Percentiles rank a stretch among this genome's conserved stretches.
phyloP scores from a whole-genome alignment of 2,113 vertebrate species.

The Oreochromis spilurus region DNA sequence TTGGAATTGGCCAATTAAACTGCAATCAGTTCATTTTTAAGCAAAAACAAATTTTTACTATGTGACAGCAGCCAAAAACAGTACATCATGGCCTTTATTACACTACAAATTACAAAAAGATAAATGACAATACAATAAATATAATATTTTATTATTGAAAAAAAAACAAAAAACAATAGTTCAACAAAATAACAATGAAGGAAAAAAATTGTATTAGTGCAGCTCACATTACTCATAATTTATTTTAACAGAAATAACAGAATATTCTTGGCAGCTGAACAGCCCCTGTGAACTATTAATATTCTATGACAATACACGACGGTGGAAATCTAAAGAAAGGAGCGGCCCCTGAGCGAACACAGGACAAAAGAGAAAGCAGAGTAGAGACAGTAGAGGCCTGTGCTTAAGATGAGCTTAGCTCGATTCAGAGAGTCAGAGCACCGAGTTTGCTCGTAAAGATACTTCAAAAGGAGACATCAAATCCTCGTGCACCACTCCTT shows the following conservation, averaged over 20 bases:
- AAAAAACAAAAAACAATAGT: background rate
- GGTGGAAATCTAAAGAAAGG: conserved; percentile 20
- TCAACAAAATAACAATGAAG: background rate
- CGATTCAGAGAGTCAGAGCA: conserved; percentile 51
- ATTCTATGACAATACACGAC: conserved; percentile 38
- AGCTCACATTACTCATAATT: background rate
- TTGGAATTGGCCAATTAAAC: background rate
- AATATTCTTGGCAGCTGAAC: background rate
- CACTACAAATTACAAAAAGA: background rate
- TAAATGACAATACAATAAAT: background rate
- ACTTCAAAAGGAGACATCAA: conserved; percentile 72
- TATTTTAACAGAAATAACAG: background rate
- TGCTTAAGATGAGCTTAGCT: conserved; percentile 61
- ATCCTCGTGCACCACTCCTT: conserved; percentile 42
- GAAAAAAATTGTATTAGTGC: background rate
- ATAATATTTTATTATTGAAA: background rate
- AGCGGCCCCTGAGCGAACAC: conserved; percentile 21
- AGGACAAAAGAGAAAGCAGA: conserved; percentile 27
- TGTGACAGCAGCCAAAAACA: background rate
- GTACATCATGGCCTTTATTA: background rate
- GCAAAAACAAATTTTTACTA: background rate
- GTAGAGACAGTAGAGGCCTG: conserved; percentile 40
- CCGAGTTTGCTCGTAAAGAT: conserved; percentile 60
- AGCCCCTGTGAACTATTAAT: conserved; percentile 43
- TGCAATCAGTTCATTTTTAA: background rate